A percentile compares a stretch with the other conserved stretches of the same genome.
Conservation (phyloP, 2,888 invertebrate genomes). For the Ophion obscuratus region DNA sequence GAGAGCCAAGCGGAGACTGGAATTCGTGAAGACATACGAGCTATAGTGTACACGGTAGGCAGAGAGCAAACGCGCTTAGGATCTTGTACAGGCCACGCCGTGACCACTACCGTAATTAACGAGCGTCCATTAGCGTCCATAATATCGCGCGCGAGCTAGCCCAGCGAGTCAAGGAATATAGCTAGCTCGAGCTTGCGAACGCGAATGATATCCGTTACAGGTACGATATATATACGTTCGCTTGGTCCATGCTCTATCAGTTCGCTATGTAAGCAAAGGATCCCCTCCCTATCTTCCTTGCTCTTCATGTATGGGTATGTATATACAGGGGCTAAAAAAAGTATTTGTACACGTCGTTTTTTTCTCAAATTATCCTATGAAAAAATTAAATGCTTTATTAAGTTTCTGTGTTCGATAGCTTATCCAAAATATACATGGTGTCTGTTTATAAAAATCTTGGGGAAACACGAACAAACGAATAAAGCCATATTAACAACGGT, state of each 20-base stretch:
- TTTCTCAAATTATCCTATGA: no score
- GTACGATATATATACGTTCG: slow-evolving; percentile 47
- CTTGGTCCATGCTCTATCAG: slow-evolving; percentile 38
- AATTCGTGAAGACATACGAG: slow-evolving; percentile 67
- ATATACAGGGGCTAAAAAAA: no score
- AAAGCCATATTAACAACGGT: no score
- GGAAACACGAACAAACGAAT: no score
- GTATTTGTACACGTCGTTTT: no score
- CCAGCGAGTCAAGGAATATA: slow-evolving; percentile 48
- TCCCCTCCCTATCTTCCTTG: not conserved
- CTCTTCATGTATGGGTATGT: no score
- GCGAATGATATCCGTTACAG: slow-evolving; percentile 72
- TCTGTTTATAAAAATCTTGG: no score
- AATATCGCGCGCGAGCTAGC: slow-evolving; percentile 65
- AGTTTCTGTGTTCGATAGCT: no score
- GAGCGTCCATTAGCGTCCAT: slow-evolving; percentile 70
- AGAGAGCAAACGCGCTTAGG: slow-evolving; percentile 59
- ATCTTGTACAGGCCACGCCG: slow-evolving; percentile 66
- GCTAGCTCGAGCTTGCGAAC: slow-evolving; percentile 52
- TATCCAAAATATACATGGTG: no score
- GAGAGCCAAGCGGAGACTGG: slow-evolving; percentile 56
- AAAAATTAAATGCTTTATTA: no score
- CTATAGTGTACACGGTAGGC: slow-evolving; percentile 60
- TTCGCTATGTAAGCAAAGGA: slow-evolving; percentile 16
- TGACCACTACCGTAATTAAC: slow-evolving; percentile 71